Evolutionary conservation across 2,797 vertebrate species (phyloP).

Genomic region (Margarornis squamiger): DNA sequence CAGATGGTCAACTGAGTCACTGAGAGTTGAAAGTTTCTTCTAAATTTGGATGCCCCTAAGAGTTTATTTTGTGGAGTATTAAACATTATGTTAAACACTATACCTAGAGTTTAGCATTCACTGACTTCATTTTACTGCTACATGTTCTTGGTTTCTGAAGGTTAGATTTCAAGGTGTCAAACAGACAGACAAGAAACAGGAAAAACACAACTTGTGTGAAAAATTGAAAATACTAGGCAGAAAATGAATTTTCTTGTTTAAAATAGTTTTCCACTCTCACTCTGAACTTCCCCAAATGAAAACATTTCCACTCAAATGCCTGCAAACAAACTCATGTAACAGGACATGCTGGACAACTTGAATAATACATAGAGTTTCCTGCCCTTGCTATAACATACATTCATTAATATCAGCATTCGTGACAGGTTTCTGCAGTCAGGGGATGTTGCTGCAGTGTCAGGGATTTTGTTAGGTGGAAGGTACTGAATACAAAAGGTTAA

Average conservation of each 20-base stretch:
- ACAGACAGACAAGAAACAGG: not conserved
- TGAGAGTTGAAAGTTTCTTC: not conserved
- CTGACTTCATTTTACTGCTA: not conserved
- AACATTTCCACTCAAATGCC: not conserved
- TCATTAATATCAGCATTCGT: not conserved
- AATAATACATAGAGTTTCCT: not conserved
- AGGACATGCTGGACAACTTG: not conserved
- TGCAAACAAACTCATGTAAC: not conserved
- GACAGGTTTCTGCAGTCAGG: slow-evolving; percentile 6
- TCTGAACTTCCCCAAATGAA: not conserved
- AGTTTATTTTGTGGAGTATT: not conserved
- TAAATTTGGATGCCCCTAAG: not conserved
- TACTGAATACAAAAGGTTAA: slow-evolving; percentile 57
- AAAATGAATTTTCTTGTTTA: not conserved
- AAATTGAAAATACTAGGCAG: not conserved
- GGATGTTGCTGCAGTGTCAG: slow-evolving; percentile 17
- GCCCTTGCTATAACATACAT: not conserved
- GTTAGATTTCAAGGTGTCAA: not conserved
- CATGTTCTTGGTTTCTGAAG: not conserved
- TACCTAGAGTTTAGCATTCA: not conserved
- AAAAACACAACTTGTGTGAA: not conserved
- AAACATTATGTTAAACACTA: not conserved
- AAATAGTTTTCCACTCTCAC: not conserved
- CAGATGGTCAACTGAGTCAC: not conserved
- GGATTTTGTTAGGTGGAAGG: slow-evolving; percentile 29